These are phyloP conservation scores for Enteromius fasciolatus DNA, from an alignment of 2,797 vertebrate species.

Conservation along the genomic window DNA sequence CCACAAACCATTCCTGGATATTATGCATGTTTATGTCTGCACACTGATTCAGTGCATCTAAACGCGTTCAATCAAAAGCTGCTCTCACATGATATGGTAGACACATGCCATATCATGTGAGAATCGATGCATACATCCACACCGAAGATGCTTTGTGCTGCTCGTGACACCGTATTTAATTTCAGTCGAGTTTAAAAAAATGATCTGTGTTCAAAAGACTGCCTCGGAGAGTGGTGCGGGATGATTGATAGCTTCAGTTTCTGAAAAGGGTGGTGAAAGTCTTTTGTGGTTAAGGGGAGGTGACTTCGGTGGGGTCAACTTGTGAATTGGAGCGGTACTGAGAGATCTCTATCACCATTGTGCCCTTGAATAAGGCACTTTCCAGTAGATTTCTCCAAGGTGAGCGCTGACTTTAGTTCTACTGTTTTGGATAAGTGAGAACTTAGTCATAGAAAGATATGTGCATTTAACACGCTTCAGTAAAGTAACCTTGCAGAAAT, in stretches of 20 bases:
- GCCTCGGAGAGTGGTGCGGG: slow-evolving; percentile 3
- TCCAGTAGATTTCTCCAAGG: slow-evolving; percentile 5
- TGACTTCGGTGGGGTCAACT: slow-evolving; percentile 14
- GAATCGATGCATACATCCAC: slow-evolving; percentile 1
- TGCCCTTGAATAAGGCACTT: slow-evolving; percentile 28
- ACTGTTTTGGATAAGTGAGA: slow-evolving; percentile 11
- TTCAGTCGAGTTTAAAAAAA: slow-evolving; percentile 34
- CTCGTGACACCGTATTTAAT: slow-evolving; percentile 34
- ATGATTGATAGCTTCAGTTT: slow-evolving; percentile 20
- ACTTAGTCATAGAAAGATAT: neutral
- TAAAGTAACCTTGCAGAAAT: neutral
- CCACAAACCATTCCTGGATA: slow-evolving; percentile 6
- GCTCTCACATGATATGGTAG: slow-evolving; percentile 2
- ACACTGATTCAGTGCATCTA: slow-evolving; percentile 13
- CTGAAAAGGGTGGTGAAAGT: slow-evolving; percentile 13
- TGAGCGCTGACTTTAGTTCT: slow-evolving; percentile 3
- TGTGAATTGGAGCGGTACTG: slow-evolving; percentile 28
- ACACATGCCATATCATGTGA: neutral
- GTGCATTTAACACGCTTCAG: neutral
- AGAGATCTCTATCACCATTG: slow-evolving; percentile 44
- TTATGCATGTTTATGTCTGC: slow-evolving; percentile 21
- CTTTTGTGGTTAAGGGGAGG: slow-evolving; percentile 27
- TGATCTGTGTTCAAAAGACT: slow-evolving; percentile 6
- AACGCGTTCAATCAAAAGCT: slow-evolving; percentile 19
- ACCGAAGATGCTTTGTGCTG: slow-evolving; percentile 21